Conservation (phyloP, 2,888 invertebrate species). For the Erannis defoliaria region DNA sequence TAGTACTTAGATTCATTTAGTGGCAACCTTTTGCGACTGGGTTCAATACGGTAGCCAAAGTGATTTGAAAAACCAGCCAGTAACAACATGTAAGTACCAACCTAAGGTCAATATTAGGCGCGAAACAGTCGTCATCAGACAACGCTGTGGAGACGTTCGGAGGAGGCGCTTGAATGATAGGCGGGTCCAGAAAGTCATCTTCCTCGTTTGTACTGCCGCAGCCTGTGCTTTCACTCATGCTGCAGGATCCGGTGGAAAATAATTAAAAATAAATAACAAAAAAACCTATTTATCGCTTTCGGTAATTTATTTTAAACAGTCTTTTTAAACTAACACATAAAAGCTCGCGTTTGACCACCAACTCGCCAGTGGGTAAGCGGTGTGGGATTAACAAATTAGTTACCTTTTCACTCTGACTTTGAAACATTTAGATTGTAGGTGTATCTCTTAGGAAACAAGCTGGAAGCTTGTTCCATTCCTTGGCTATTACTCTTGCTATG, state of each 20-base stretch:
- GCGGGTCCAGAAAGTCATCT: conserved; percentile 21
- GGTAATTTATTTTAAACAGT: not conserved
- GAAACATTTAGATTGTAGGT: no score
- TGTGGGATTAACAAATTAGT: no score
- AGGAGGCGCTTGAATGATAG: conserved; percentile 13
- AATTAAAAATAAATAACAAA: conserved; percentile 24
- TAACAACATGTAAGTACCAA: conserved; percentile 35
- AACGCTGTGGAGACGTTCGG: conserved; percentile 50
- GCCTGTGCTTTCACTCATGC: conserved; percentile 67
- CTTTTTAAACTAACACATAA: no score
- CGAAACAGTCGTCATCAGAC: conserved; percentile 65
- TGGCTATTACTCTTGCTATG: no score
- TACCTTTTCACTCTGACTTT: no score
- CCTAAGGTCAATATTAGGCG: conserved; percentile 77
- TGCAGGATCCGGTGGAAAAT: conserved; percentile 38
- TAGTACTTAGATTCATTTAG: no score
- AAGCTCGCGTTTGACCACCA: no score
- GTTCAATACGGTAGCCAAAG: no score
- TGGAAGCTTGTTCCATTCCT: no score
- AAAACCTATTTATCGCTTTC: not conserved
- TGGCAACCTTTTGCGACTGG: no score
- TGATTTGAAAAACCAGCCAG: not conserved
- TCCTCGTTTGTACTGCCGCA: conserved; percentile 61
- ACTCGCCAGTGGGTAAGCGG: no score
- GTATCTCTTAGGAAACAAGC: no score